Evolutionary conservation across 1,140 invertebrate species (phyloP).

Genomic region (Saxidomus purpurata): DNA sequence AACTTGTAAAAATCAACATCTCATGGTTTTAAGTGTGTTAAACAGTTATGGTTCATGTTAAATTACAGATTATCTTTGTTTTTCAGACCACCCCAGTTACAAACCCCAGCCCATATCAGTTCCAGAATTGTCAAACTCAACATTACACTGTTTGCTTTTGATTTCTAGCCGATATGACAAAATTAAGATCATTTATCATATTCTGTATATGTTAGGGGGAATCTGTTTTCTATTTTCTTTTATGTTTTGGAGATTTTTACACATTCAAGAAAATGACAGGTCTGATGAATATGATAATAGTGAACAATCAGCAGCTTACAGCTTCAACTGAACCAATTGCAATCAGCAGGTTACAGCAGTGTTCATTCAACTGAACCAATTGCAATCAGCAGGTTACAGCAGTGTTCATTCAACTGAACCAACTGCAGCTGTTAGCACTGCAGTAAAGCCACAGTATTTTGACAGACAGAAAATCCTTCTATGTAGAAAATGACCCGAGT

Average conservation of each 20-base stretch:
- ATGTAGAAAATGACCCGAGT: not conserved
- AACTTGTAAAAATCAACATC: constrained; percentile 1
- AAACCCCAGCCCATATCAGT: not conserved
- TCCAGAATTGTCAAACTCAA: not conserved
- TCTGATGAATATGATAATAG: no score
- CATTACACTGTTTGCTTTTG: not conserved
- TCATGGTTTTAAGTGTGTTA: not conserved
- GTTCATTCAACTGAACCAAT: not conserved
- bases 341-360: no score
- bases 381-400: not conserved
- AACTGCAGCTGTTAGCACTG: not conserved
- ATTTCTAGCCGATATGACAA: not conserved
- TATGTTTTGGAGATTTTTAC: not conserved
- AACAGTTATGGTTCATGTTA: constrained; percentile 16
- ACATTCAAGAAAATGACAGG: not conserved
- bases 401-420: not conserved
- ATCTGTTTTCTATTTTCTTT: not conserved
- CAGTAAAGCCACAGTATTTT: no score
- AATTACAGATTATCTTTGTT: not conserved
- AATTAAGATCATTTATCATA: constrained; percentile 20
- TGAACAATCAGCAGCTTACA: no score
- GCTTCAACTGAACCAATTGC: no score
- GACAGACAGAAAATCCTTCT: not conserved
- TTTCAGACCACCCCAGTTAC: constrained; percentile 30
- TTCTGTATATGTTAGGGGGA: not conserved